Conservation (phyloP, 2,113 vertebrate genomes). For the Sceloporus undulatus region DNA sequence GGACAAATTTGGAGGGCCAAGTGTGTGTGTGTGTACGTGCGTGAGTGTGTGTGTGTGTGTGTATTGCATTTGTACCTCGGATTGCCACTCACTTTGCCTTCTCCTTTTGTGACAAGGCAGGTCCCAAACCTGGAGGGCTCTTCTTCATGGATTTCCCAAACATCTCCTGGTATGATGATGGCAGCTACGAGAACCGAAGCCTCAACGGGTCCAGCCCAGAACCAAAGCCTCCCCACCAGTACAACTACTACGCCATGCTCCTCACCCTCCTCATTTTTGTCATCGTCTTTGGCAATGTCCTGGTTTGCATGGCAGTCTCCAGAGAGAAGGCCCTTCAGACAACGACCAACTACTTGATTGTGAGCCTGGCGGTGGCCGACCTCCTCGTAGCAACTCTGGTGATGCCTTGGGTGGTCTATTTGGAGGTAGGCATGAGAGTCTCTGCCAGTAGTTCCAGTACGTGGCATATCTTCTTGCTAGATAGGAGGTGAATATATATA, state of each 20-base stretch:
- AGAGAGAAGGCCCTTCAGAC: conserved; percentile 96
- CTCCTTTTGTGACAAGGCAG: conserved; percentile 60
- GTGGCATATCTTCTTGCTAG: no score
- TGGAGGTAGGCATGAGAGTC: conserved; percentile 83
- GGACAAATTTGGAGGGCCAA: no score
- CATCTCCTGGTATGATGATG: conserved; percentile 89
- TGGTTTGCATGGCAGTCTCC: conserved; percentile 98
- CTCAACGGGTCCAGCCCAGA: conserved; percentile 83
- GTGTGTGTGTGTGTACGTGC: no score
- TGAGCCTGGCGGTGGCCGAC: conserved; percentile 96
- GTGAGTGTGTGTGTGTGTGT: neutral
- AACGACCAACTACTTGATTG: conserved; percentile 98
- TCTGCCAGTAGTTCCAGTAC: neutral
- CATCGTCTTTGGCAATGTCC: conserved; percentile 96
- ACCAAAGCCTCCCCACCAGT: conserved; percentile 81
- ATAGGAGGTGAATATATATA: no score
- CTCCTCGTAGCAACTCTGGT: conserved; percentile 94
- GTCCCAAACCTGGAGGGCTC: conserved; percentile 67
- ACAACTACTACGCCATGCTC: conserved; percentile 98
- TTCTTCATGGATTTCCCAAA: conserved; percentile 92
- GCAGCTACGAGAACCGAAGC: conserved; percentile 79
- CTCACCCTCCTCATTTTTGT: conserved; percentile 96
- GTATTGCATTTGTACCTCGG: neutral
- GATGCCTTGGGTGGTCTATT: conserved; percentile 97
- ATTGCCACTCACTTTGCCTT: neutral